phyloP scores from a whole-genome alignment of 2,797 vertebrate species.

The Xenopus petersii region DNA sequence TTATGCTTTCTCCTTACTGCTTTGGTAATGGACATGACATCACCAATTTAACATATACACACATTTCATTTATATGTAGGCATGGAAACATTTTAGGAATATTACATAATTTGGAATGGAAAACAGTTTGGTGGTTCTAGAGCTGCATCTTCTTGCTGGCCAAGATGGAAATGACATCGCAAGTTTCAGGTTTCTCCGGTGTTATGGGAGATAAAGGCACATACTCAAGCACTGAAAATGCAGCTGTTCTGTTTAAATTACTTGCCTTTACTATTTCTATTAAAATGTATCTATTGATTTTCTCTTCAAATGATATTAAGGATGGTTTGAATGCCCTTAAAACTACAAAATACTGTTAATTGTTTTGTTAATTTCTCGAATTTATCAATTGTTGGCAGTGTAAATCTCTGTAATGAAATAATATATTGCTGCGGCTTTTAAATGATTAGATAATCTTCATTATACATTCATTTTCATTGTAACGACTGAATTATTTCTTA shows the following conservation, averaged over 20 bases:
- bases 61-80: no score
- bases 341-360: no score
- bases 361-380: no score
- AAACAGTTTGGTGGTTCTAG: background rate
- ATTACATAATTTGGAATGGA: no score
- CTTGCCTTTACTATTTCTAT: background rate
- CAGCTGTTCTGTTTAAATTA: background rate
- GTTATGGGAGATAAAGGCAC: background rate
- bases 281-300: no score
- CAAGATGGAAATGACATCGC: no score
- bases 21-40: background rate
- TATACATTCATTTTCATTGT: background rate
- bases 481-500: no score
- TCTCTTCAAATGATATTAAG: no score
- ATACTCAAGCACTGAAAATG: background rate
- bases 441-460: background rate
- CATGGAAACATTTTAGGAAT: no score
- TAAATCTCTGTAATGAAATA: background rate
- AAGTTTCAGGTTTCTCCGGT: no score
- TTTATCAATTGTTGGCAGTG: background rate
- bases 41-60: background rate
- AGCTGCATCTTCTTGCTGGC: constrained; percentile 2
- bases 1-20: background rate
- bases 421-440: background rate
- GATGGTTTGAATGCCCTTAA: no score